These are phyloP conservation scores for Drosophila kanekoi DNA, from an alignment of 2,888 invertebrate genomes.

Conservation along the genomic window DNA sequence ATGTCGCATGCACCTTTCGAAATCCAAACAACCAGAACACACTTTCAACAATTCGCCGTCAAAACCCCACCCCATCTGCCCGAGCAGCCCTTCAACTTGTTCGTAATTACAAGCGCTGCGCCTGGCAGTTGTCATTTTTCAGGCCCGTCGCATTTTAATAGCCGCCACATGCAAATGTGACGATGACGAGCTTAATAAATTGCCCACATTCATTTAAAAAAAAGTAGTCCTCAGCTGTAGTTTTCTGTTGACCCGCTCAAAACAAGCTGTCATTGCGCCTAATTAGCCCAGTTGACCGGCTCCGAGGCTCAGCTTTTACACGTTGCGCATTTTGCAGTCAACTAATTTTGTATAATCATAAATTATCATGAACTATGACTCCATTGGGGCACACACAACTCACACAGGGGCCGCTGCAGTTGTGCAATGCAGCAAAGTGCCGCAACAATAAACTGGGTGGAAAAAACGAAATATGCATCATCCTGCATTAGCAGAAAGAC, in stretches of 20 bases:
- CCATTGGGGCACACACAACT: slow-evolving; percentile 42
- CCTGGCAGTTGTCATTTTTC: slow-evolving; percentile 75
- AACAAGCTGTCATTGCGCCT: slow-evolving; percentile 63
- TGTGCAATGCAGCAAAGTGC: slow-evolving; percentile 50
- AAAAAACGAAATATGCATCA: too few species aligned
- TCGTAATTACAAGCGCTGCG: slow-evolving; percentile 64
- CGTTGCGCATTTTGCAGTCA: slow-evolving; percentile 31
- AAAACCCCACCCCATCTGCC: not conserved
- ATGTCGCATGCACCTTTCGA: slow-evolving; percentile 55
- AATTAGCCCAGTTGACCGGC: slow-evolving; percentile 51
- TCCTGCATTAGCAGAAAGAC: too few species aligned
- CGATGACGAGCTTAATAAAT: slow-evolving; percentile 68
- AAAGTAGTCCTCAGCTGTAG: slow-evolving; percentile 7
- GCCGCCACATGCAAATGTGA: slow-evolving; percentile 70
- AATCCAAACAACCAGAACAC: slow-evolving; percentile 38
- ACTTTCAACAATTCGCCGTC: too few species aligned
- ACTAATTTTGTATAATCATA: slow-evolving; percentile 73
- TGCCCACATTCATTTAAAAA: slow-evolving; percentile 62
- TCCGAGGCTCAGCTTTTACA: slow-evolving; percentile 2
- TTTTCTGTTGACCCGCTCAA: slow-evolving; percentile 43
- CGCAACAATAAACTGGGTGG: slow-evolving; percentile 20
- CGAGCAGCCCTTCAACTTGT: slow-evolving; percentile 26
- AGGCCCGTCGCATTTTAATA: slow-evolving; percentile 58
- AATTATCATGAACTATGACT: slow-evolving; percentile 73
- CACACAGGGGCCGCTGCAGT: slow-evolving; percentile 31